phyloP scores from a whole-genome alignment of 1,140 invertebrate genomes.

The Diprion similis region DNA sequence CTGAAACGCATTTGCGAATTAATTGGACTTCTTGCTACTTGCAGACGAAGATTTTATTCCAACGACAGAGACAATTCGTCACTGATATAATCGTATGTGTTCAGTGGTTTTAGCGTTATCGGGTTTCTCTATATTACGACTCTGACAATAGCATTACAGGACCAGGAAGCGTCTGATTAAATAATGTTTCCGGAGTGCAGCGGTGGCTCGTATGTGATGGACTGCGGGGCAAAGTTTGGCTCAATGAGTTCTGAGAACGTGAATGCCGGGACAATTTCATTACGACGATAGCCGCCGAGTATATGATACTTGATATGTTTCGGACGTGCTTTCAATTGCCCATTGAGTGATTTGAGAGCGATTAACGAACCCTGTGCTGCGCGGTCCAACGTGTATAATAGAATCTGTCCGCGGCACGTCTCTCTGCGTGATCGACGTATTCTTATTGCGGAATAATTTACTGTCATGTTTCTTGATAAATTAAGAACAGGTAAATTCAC shows the following conservation, averaged over 20 bases:
- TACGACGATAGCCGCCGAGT: neutral
- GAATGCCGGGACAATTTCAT: neutral
- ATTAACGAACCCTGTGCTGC: neutral
- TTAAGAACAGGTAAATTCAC: no score
- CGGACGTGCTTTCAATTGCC: neutral
- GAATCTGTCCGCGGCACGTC: no score
- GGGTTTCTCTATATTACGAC: neutral
- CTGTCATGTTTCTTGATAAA: no score
- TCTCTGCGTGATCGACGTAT: no score
- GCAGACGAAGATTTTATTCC: no score
- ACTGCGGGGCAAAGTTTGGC: neutral
- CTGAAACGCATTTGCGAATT: no score
- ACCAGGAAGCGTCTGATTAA: constrained; percentile 4
- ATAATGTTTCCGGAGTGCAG: constrained; percentile 1
- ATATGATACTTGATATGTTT: neutral
- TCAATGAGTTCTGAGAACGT: neutral
- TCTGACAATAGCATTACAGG: neutral
- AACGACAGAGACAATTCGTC: no score
- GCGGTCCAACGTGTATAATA: neutral
- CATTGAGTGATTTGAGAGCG: neutral
- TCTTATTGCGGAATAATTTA: no score
- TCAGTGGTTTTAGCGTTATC: neutral
- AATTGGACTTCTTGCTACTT: no score
- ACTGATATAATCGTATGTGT: neutral
- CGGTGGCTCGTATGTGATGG: neutral